Conservation (phyloP, 2,888 invertebrate genomes). For the Chrysomela aeneicollis region DNA sequence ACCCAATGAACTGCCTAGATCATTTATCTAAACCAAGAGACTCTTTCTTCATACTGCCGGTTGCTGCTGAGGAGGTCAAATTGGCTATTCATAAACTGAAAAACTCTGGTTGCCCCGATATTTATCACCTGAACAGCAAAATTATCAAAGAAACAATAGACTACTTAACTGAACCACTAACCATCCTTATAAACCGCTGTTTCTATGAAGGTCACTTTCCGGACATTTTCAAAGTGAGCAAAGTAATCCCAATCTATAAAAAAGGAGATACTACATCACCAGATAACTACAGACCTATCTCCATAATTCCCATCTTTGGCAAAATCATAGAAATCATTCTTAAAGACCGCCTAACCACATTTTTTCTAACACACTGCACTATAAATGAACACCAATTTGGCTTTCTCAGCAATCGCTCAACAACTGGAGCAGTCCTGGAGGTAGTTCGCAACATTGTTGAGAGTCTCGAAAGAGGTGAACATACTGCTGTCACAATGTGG, state of each 20-base stretch:
- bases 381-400: neutral
- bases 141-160: neutral
- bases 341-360: neutral
- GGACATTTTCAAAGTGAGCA: neutral
- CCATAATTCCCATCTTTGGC: neutral
- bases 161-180: neutral
- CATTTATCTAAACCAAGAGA: neutral
- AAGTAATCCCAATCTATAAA: neutral
- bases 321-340: neutral
- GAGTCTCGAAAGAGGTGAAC: neutral
- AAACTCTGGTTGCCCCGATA: constrained; percentile 4
- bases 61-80: constrained; percentile 1
- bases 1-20: neutral
- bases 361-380: neutral
- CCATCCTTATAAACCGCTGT: constrained; percentile 9
- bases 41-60: neutral
- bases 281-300: neutral
- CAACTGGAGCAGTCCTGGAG: too few species aligned
- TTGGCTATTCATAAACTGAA: constrained; percentile 7
- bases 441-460: neutral
- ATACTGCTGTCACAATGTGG: constrained; percentile 1
- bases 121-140: neutral
- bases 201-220: neutral
- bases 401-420: neutral
- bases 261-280: neutral